Conservation (phyloP, 2,797 vertebrate species). For the Pitangus sulphuratus region DNA sequence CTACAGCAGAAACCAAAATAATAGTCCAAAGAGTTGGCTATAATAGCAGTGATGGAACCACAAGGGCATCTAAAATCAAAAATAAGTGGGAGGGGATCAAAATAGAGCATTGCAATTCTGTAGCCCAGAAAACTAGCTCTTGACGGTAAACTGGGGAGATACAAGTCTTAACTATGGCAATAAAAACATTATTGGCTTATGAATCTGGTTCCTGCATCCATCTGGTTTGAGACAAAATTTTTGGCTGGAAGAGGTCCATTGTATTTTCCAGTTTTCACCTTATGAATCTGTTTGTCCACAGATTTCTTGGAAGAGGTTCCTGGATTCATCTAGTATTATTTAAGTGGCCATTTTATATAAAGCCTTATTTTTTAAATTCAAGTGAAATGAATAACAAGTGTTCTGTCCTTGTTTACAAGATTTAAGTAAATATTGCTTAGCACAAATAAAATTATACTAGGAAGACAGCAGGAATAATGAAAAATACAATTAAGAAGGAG, state of each 20-base stretch:
- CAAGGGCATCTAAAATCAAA: background rate
- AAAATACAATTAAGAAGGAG: background rate
- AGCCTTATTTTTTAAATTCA: background rate
- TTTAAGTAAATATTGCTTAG: background rate
- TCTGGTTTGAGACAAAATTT: constrained; percentile 21
- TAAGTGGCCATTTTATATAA: background rate
- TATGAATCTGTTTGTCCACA: constrained; percentile 34
- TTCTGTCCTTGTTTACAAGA: background rate
- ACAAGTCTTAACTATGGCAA: background rate
- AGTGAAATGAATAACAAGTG: background rate
- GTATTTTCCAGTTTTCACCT: constrained; percentile 1
- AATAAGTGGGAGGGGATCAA: background rate
- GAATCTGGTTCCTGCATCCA: background rate
- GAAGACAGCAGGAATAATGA: background rate
- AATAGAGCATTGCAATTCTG: background rate
- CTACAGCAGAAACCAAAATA: background rate
- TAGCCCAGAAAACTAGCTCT: background rate
- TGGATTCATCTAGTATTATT: background rate
- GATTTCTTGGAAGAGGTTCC: background rate
- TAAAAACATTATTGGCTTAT: constrained; percentile 1
- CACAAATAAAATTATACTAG: background rate
- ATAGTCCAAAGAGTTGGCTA: background rate
- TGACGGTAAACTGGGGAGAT: background rate
- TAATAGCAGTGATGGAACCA: background rate
- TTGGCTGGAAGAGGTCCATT: background rate